Evolutionary conservation across 2,113 vertebrate genomes (phyloP).

Genomic region (Hemiprocne comata): DNA sequence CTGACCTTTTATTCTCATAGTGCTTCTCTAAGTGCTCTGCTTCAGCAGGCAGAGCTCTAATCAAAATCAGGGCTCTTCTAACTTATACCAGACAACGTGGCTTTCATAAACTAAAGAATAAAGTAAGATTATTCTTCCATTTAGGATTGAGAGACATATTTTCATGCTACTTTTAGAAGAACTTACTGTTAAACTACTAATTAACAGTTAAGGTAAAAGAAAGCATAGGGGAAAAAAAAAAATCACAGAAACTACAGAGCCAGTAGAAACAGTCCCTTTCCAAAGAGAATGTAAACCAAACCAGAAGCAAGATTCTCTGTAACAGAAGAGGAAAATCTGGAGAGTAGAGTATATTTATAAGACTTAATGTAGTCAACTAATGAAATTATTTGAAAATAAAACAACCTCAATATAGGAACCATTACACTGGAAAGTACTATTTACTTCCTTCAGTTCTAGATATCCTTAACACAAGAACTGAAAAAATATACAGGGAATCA

Average conservation of each 20-base stretch:
- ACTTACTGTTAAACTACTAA: neutral
- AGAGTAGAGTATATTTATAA: neutral
- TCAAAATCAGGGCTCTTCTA: neutral
- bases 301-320: neutral
- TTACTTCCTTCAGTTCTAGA: neutral
- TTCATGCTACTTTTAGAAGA: neutral
- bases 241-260: neutral
- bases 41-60: neutral
- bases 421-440: neutral
- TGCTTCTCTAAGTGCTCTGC: neutral
- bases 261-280: neutral
- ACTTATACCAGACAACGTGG: neutral
- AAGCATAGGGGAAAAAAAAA: neutral
- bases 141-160: neutral
- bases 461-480: neutral
- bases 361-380: neutral
- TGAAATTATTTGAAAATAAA: neutral
- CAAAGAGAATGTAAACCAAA: neutral
- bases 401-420: neutral
- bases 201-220: neutral
- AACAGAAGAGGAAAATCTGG: neutral
- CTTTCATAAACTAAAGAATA: neutral
- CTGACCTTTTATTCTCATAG: neutral
- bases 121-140: neutral
- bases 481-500: neutral